A percentile compares a stretch with the other conserved stretches of the same genome.
Conservation (phyloP, 2,113 vertebrate species). For the Colaptes auratus region DNA sequence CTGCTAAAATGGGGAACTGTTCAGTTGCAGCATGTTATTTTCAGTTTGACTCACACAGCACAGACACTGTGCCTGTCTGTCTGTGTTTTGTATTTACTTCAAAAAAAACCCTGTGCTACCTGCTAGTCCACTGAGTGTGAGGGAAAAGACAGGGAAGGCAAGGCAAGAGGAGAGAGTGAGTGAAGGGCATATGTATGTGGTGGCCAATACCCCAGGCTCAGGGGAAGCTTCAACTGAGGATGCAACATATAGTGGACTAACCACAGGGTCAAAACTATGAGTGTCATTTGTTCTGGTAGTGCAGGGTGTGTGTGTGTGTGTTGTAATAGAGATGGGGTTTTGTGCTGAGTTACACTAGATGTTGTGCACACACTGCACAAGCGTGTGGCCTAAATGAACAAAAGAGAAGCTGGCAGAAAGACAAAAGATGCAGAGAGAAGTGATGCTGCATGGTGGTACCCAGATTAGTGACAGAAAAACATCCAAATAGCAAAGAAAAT, state of each 20-base stretch:
- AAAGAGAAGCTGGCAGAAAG: neutral
- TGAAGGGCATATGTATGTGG: neutral
- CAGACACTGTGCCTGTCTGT: neutral
- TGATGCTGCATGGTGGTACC: neutral
- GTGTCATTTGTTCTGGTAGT: neutral
- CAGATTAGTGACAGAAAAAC: neutral
- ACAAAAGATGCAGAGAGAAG: neutral
- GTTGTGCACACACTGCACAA: neutral
- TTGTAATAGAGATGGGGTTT: neutral
- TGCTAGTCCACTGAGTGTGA: neutral
- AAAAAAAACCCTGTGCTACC: neutral
- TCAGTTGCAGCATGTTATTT: accelerated
- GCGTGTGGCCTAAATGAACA: neutral
- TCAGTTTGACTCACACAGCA: neutral
- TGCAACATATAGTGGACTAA: neutral
- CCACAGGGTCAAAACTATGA: neutral
- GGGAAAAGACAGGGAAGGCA: neutral
- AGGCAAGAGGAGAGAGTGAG: neutral
- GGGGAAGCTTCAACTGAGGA: neutral
- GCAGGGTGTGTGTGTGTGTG: neutral
- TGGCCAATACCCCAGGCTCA: neutral
- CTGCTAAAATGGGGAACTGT: neutral
- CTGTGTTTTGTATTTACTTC: neutral
- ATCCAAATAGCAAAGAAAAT: neutral
- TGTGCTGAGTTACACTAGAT: neutral